Conservation (phyloP, 2,888 invertebrate species). For the Perithous albicinctus region DNA sequence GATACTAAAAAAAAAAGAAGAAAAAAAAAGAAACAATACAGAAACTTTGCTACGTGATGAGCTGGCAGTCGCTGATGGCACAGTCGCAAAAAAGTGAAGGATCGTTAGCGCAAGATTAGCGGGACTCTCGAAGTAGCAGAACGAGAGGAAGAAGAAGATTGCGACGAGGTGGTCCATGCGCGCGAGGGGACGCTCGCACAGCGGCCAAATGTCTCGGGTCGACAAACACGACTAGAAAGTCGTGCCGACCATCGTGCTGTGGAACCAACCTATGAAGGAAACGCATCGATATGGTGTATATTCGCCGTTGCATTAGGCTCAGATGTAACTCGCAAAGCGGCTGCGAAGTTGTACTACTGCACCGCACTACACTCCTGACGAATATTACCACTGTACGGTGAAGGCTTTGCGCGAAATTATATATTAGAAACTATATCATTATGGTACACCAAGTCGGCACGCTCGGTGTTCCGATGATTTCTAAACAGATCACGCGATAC, state of each 20-base stretch:
- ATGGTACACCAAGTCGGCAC: background rate
- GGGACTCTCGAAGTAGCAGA: constrained; percentile 13
- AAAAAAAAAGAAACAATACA: background rate
- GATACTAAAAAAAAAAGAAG: background rate
- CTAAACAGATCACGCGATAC: constrained; percentile 22
- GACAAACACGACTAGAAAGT: constrained; percentile 36
- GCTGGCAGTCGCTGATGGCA: constrained; percentile 8
- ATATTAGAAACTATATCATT: constrained; percentile 40
- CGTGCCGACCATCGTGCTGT: constrained; percentile 6
- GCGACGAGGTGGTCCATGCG: constrained; percentile 6
- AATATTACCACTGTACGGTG: constrained; percentile 1
- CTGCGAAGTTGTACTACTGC: background rate
- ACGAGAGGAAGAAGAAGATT: background rate
- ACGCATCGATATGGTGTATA: constrained; percentile 21
- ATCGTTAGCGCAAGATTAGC: constrained; percentile 30
- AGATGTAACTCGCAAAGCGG: background rate
- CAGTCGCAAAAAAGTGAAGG: constrained; percentile 6
- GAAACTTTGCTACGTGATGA: background rate
- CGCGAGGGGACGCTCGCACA: constrained; percentile 1
- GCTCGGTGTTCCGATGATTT: constrained; percentile 23
- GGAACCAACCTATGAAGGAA: constrained; percentile 7
- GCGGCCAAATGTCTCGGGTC: constrained; percentile 36
- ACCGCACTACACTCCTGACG: constrained; percentile 9
- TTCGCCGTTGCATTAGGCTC: background rate
- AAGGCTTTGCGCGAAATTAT: constrained; percentile 4